A percentile compares a stretch with the other conserved stretches of the same genome.
These are phyloP conservation scores for Narcine bancroftii DNA, from an alignment of 2,113 vertebrate genomes.

Conservation along the genomic window DNA sequence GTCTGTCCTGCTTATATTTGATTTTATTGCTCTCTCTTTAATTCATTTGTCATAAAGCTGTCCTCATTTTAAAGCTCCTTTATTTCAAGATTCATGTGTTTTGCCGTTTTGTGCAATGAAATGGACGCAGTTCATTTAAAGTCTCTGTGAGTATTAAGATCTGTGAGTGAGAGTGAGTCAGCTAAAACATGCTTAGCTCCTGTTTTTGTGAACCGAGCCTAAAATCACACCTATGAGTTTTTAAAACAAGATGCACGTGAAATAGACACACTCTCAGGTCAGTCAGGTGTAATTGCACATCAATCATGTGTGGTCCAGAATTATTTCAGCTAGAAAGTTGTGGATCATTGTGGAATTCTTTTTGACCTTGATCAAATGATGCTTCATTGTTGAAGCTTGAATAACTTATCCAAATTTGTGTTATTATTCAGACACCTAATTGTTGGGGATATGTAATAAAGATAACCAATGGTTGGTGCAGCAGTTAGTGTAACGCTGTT, in stretches of 20 bases:
- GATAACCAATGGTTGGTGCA: no score
- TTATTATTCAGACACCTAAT: no score
- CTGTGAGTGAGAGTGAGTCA: neutral
- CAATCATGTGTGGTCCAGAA: no score
- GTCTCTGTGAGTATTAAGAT: neutral
- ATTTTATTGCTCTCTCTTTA: neutral
- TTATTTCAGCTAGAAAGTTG: no score
- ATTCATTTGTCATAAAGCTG: neutral
- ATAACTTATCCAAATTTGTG: no score
- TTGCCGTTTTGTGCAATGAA: neutral
- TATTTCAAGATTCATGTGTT: neutral
- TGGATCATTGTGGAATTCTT: no score
- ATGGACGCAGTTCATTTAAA: neutral
- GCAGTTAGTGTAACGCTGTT: no score
- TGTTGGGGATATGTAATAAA: no score
- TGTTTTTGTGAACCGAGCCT: neutral
- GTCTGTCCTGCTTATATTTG: neutral
- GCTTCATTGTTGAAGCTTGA: no score
- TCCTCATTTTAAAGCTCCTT: neutral
- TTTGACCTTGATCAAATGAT: no score
- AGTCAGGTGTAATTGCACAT: no score
- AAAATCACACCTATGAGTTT: neutral
- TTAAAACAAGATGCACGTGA: neutral
- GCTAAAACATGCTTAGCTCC: neutral
- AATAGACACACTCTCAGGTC: neutral